Base-by-base conservation (phyloP, 1,140 invertebrate genomes). In the Aphis craccivora region DNA sequence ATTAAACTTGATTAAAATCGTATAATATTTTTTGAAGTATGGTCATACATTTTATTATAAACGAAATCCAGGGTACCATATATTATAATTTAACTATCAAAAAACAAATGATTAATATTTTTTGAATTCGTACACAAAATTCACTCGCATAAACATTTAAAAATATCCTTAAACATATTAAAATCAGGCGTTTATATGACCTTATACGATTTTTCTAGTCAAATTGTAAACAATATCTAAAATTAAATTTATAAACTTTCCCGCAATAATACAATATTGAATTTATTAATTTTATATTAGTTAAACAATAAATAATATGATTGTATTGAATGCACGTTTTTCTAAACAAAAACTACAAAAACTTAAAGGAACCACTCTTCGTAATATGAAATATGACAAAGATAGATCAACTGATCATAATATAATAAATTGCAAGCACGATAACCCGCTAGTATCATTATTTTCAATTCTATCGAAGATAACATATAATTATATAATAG, bases 341-440 rank as follows among this genome's bases (percentile, higher is more conserved):
- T 30, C n/a, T n/a, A 45, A 30, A 67, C 30, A 30, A 67, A 67
- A 67, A 30, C 30, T 9, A 67, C 11, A 11, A 67, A 67, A 67
- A 67, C 60, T n/a, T 67, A 67, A n/a, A 11, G 30, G 30, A n/a
- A 67, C 60, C 60, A 67, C 60, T 67, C 30, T 67, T n/a, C 60
- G 30, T 67, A 67, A 67, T 67, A 67, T 67, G 60, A 67, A 67
- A 67, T 67, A 67, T 67, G 60, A 67, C 60, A 67, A 67, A 67
- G 60, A 67, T 18, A 30, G 60, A 67, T 67, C 60, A 67, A n/a
- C n/a, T n/a, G 60, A 30, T 67, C 60, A 1, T 67, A 60, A 51
- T 53, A 25, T n/a, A 67, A 67, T 67, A 67, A 67, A 67, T 67
- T 67, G 30, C 30, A n/a, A 67, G n/a, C 60, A 67, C 11, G 25